phyloP scores from a whole-genome alignment of 2,113 vertebrate genomes.

The Mystacornis crossleyi region DNA sequence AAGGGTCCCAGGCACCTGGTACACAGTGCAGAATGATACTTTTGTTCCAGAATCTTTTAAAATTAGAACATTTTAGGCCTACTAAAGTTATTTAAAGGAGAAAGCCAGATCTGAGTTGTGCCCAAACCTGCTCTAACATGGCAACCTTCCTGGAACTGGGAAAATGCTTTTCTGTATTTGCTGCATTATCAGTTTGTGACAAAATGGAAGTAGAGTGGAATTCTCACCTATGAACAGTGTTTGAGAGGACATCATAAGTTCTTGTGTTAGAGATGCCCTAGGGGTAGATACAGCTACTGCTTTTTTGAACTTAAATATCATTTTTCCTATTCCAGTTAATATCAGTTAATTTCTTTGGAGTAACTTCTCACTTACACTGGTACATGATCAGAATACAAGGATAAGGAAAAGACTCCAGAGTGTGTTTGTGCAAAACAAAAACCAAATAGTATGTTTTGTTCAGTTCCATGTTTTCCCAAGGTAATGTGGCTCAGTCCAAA shows the following conservation, averaged over 20 bases:
- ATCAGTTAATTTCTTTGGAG: background rate
- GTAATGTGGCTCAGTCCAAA: background rate
- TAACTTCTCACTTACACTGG: background rate
- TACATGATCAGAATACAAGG: background rate
- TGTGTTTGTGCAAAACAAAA: background rate
- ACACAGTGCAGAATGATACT: background rate
- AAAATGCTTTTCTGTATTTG: background rate
- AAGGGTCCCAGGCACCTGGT: background rate
- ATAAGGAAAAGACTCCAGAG: background rate
- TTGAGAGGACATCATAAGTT: background rate
- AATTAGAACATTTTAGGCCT: background rate
- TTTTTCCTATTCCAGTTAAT: background rate
- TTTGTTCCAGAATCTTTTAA: background rate
- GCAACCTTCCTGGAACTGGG: background rate
- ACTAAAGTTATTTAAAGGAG: background rate
- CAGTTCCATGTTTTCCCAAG: background rate
- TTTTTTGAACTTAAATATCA: background rate
- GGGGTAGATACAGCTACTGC: background rate
- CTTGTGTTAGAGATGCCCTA: background rate
- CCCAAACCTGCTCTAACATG: background rate
- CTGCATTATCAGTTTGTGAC: background rate
- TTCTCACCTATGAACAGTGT: accelerated
- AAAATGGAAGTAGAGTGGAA: background rate
- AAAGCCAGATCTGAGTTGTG: background rate
- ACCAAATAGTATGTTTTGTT: background rate